Percentiles rank a stretch among this genome's conserved stretches.
Conservation (phyloP, 37 sponge, comb jelly and placozoan species). For the Hormiphora californensis region DNA sequence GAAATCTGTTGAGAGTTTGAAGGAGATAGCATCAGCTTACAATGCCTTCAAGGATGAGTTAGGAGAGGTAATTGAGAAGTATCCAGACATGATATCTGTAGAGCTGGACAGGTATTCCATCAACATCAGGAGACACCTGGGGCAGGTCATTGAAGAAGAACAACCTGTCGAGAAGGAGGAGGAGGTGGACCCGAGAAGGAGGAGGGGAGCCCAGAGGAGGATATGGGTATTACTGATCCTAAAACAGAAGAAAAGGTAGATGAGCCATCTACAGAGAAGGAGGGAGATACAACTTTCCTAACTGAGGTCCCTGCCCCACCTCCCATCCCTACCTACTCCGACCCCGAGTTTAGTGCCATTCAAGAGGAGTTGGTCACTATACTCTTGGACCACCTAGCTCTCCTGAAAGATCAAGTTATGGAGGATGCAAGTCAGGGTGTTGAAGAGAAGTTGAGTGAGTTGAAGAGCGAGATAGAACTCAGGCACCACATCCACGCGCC, state of each 20-base stretch:
- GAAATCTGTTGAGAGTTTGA: not conserved
- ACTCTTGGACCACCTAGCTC: not conserved
- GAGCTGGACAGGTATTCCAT: not conserved
- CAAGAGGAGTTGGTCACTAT: not conserved
- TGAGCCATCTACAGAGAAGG: too few species aligned
- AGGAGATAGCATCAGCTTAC: slow-evolving; percentile 37
- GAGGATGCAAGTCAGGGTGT: not conserved
- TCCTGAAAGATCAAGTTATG: not conserved
- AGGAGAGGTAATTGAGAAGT: not conserved
- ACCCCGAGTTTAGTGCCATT: not conserved
- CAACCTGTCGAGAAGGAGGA: not conserved
- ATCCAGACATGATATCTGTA: slow-evolving; percentile 22
- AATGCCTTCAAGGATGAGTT: not conserved
- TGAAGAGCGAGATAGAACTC: slow-evolving; percentile 39
- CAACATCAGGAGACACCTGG: not conserved
- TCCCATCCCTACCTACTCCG: not conserved
- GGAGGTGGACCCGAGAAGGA: not conserved
- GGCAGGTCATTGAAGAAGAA: not conserved
- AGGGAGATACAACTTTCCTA: not conserved
- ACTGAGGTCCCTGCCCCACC: not conserved
- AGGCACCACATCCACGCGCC: slow-evolving; percentile 44
- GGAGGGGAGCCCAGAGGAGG: not conserved
- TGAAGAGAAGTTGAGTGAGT: slow-evolving; percentile 22
- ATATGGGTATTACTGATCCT: not conserved
- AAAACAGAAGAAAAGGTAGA: not conserved